Evolutionary conservation across 2,888 invertebrate genomes (phyloP), one percentile per base, ranked within the genome.

Genomic region (Drosophila rellima): DNA sequence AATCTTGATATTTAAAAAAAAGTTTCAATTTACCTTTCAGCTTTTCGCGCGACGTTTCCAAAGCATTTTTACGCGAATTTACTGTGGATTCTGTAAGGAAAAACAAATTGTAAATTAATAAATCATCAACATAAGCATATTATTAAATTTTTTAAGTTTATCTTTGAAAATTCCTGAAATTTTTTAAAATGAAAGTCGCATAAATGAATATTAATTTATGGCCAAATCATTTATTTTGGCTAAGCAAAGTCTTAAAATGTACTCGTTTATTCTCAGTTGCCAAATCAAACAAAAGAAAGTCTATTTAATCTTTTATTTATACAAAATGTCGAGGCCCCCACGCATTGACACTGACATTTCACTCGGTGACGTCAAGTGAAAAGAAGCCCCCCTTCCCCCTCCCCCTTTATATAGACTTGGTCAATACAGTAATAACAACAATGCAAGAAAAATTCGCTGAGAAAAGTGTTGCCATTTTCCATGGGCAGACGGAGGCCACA

Each of bases 311-410:
- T 63, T 56, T 70, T 72, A 67, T 77, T 76, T 67, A 67, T 40
- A 62, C 52, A 45, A 65, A 67, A 70, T 76, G 71, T 70, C 65
- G 55, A 48, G 73, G 66, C 83, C 71, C 90, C 89, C 82, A 89
- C 87, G 66, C 82, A 62, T 67, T 83, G 90, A 88, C 89, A 87
- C 77, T 89, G 89, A 88, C 89, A 89, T 89, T 89, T 83, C 74
- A 76, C 67, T 74, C 47, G 57, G 72, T 83, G 80, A 80, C 80
- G 77, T 79, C 82, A 81, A 67, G 31, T 45, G 45, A 70, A 67
- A 47, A 44, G 56, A 64, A 60, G 59, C 44, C 59, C 47, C 52
- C 48, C n/a, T n/a, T 55, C 39, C 57, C 20, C 20, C 51, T 33
- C 29, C 45, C 45, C 23, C 5, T 39, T 47, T 42, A 42, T 10